Evolutionary conservation across 2,888 invertebrate species (phyloP).

Genomic region (Dryobota labecula): DNA sequence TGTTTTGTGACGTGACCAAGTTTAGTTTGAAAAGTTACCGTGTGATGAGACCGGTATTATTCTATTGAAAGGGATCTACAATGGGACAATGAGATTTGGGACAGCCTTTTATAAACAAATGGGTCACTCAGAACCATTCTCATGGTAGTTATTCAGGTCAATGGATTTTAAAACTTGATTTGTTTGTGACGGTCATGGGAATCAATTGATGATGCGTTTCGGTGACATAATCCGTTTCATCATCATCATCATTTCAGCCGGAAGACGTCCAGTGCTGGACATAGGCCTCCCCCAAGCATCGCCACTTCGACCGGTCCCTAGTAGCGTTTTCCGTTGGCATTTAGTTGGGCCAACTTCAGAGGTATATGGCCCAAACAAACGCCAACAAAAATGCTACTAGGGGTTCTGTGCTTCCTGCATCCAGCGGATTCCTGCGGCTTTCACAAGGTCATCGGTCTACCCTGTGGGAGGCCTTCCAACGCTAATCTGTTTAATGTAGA

Average conservation of each 20-base stretch:
- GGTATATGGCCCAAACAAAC: too few relatives aligned
- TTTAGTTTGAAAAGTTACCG: slow-evolving; percentile 62
- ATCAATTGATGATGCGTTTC: background rate
- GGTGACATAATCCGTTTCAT: slow-evolving; percentile 19
- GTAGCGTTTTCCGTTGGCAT: too few relatives aligned
- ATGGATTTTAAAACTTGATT: slow-evolving; percentile 33
- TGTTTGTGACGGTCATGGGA: slow-evolving; percentile 8
- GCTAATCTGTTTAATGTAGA: background rate
- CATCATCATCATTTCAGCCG: too few relatives aligned
- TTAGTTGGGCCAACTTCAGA: too few relatives aligned
- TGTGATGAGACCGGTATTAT: slow-evolving; percentile 60
- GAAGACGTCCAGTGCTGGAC: too few relatives aligned
- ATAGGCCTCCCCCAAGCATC: too few relatives aligned
- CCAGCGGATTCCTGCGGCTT: too few relatives aligned
- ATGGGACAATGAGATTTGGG: slow-evolving; percentile 58
- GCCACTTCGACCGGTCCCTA: too few relatives aligned
- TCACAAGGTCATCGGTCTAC: too few relatives aligned
- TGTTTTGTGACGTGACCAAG: slow-evolving; percentile 59
- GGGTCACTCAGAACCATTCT: slow-evolving; percentile 45
- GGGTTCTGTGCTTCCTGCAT: too few relatives aligned
- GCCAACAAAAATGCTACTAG: too few relatives aligned
- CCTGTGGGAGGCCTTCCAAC: too few relatives aligned
- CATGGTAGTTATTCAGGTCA: slow-evolving; percentile 16
- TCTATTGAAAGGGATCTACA: slow-evolving; percentile 50
- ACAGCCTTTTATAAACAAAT: slow-evolving; percentile 52